These are phyloP conservation scores for Luperina nickerlii DNA, from an alignment of 2,888 invertebrate species.

Conservation along the genomic window DNA sequence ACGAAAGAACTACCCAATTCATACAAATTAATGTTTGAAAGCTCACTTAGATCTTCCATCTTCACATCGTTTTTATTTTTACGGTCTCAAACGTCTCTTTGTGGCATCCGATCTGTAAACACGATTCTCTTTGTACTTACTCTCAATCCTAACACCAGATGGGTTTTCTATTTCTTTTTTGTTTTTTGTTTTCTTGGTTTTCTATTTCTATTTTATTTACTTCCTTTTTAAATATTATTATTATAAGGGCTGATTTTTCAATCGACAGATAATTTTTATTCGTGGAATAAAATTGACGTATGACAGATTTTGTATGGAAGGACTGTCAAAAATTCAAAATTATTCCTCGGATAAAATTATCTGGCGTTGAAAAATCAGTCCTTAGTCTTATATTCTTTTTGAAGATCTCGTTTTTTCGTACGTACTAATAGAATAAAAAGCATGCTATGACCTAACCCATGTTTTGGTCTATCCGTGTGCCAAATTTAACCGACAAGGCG, in stretches of 20 bases:
- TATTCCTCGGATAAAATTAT: too few relatives aligned
- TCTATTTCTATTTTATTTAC: slow-evolving; percentile 46
- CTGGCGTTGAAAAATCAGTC: too few relatives aligned
- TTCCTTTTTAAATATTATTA: slow-evolving; percentile 29
- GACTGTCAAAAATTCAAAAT: too few relatives aligned
- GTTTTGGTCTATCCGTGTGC: neutral
- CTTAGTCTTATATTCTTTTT: too few relatives aligned
- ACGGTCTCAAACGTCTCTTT: slow-evolving; percentile 55
- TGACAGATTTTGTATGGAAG: too few relatives aligned
- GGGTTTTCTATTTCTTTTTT: slow-evolving; percentile 45
- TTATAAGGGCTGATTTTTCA: neutral
- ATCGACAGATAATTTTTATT: too few relatives aligned
- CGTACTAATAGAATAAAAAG: neutral
- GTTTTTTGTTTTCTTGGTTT: too few relatives aligned
- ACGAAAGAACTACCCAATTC: slow-evolving; percentile 42
- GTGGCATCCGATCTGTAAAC: slow-evolving; percentile 65
- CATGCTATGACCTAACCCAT: neutral
- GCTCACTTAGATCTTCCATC: slow-evolving; percentile 59
- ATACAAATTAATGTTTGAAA: slow-evolving; percentile 55
- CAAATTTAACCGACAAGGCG: neutral
- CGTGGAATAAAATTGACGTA: too few relatives aligned
- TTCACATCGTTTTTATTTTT: slow-evolving; percentile 58
- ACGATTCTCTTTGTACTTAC: slow-evolving; percentile 57
- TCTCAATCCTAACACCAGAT: slow-evolving; percentile 58
- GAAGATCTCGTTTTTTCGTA: neutral